Percentiles rank a stretch among this genome's conserved stretches.
Evolutionary conservation across 2,797 vertebrate genomes (phyloP).

Genomic region (Morus bassanus): DNA sequence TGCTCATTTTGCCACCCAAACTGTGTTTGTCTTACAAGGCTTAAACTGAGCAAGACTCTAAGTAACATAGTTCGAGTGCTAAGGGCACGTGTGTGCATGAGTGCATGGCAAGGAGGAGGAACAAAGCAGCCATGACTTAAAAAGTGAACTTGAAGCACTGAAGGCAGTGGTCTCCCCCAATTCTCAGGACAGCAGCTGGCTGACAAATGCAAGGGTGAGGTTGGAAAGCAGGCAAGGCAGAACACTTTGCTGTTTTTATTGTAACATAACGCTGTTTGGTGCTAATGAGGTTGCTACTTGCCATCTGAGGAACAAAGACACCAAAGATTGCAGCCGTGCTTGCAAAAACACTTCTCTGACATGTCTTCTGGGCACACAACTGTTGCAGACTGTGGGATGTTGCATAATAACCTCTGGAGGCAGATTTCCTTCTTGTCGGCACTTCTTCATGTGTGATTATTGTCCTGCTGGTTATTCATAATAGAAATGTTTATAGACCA

Average conservation of each 20-base stretch:
- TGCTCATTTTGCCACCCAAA: not conserved
- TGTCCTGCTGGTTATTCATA: slow-evolving; percentile 66
- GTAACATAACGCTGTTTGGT: not conserved
- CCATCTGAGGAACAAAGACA: slow-evolving; percentile 16
- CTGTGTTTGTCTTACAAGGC: not conserved
- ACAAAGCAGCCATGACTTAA: not conserved
- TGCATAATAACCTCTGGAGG: slow-evolving; percentile 47
- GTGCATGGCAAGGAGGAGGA: not conserved
- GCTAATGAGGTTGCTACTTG: not conserved
- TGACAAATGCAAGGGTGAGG: not conserved
- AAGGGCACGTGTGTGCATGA: fast-evolving
- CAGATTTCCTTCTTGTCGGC: slow-evolving; percentile 52
- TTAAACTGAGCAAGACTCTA: not conserved
- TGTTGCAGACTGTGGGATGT: slow-evolving; percentile 27
- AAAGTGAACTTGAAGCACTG: not conserved
- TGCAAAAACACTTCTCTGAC: not conserved
- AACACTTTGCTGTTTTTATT: not conserved
- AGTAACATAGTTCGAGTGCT: not conserved
- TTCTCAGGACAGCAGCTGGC: not conserved
- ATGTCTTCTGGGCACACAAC: slow-evolving; percentile 2
- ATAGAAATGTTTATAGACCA: slow-evolving; percentile 80
- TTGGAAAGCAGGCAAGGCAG: slow-evolving; percentile 5
- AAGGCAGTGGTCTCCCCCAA: not conserved
- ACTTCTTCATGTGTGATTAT: slow-evolving; percentile 45
- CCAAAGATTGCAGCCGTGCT: slow-evolving; percentile 21